phyloP scores from a whole-genome alignment of 2,797 vertebrate species.

The Megalops cyprinoides region DNA sequence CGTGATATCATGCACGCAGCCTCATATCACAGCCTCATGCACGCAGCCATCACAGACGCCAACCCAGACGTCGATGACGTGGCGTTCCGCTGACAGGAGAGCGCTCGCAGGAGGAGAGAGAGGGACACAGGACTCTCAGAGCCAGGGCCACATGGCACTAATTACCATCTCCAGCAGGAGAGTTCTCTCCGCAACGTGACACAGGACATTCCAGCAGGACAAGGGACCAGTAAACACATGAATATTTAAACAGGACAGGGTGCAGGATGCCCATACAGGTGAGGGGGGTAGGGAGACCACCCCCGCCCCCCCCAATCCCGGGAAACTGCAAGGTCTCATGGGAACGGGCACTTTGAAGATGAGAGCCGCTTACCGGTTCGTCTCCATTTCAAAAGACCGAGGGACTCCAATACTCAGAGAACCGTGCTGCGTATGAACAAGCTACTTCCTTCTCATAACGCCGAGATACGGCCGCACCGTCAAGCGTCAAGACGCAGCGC shows the following conservation, averaged over 20 bases:
- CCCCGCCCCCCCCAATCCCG: background rate
- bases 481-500: too few relatives aligned
- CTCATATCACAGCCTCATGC: too few relatives aligned
- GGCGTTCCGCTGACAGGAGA: too few relatives aligned
- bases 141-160: conserved; percentile 18
- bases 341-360: background rate
- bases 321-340: background rate
- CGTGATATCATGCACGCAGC: too few relatives aligned
- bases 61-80: too few relatives aligned
- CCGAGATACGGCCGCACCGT: background rate
- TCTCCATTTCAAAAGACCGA: background rate
- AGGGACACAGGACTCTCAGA: too few relatives aligned
- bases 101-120: too few relatives aligned
- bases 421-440: background rate
- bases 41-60: too few relatives aligned
- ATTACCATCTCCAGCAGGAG: conserved; percentile 32
- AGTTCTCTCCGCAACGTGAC: background rate
- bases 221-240: conserved; percentile 19
- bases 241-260: conserved; percentile 12
- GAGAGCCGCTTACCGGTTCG: background rate
- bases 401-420: background rate
- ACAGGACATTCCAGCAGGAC: background rate
- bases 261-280: too few relatives aligned
- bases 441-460: too few relatives aligned
- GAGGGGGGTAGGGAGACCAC: background rate